phyloP scores from a whole-genome alignment of 2,888 invertebrate genomes.

The Trachelus stipa region DNA sequence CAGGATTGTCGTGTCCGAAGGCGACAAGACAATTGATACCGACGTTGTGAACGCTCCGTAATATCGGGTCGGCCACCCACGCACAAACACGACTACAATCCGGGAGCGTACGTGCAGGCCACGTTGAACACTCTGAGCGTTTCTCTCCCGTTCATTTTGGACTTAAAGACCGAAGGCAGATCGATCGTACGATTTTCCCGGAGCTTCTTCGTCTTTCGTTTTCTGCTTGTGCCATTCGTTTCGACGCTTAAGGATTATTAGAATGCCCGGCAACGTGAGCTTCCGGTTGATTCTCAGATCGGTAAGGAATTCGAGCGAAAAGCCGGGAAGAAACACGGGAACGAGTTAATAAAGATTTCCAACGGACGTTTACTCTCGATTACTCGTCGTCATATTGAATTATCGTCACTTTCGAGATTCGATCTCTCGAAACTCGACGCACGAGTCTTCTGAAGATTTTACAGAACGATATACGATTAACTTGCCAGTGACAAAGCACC shows the following conservation, averaged over 20 bases:
- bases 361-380: not conserved
- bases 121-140: conserved; percentile 33
- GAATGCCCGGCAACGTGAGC: not conserved
- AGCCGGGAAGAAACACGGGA: not conserved
- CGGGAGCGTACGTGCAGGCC: conserved; percentile 31
- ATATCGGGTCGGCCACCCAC: conserved; percentile 57
- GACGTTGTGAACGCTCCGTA: conserved; percentile 52
- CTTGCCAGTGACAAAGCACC: not conserved
- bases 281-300: not conserved
- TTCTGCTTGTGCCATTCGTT: not conserved
- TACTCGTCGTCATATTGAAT: not conserved
- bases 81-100: conserved; percentile 40
- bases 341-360: not conserved
- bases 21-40: not conserved
- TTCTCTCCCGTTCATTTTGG: conserved; percentile 55
- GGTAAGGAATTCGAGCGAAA: not conserved
- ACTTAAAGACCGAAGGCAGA: conserved; percentile 65
- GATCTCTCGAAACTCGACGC: not conserved
- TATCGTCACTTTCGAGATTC: not conserved
- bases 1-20: not conserved
- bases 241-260: not conserved
- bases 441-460: not conserved
- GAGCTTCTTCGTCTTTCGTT: not conserved
- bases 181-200: conserved; percentile 65
- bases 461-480: not conserved